Base-by-base conservation (phyloP, 2,888 invertebrate species). In the Monochamus alternatus region DNA sequence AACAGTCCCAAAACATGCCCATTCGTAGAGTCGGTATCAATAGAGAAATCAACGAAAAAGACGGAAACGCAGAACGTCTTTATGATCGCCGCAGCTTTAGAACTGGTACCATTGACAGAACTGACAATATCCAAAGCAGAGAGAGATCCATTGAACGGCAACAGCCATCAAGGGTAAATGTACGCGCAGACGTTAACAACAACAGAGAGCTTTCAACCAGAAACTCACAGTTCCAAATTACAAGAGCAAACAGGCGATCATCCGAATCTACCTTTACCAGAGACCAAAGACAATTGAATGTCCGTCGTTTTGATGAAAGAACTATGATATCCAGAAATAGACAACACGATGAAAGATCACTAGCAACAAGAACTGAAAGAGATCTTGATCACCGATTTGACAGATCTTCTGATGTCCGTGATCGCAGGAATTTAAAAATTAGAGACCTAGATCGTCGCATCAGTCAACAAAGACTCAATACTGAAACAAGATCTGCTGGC, bases 31-130 rank as follows among this genome's bases (percentile, higher is more conserved):
- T 60, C 2, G 74, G 74, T 43, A 58, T 32, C 38, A 44, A 30
- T 55, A n/a, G 71, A 32, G 72, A 63, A 47, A 68, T 68, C 8
- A 73, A 75, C 47, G 71, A 75, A 47, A 77, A 77, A 59, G 78
- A 78, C 63, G 67, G 65, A 44, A 60, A 77, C 5, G 70, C 73
- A 10, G 79, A 79, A 66, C 77, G 77, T 58, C 67, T 79, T n/a
- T 79, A 77, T 10, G 79, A 79, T 58, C 67, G 79, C 43, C 69
- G 79, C 47, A 79, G 79, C 62, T 79, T 79, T 52, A 65, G 79
- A 68, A 79, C 79, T 43, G 79, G 79, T 30, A 70, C 77, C 22
- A 43, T 64, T n/a, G 68, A 79, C 51, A 72, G 62, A 47, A 5
- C 30, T 58, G 64, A 30, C 12, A n/a, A 31, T 14, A 22, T 30